Evolutionary conservation across 2,113 vertebrate species (phyloP).

Genomic region (Brachyistius frenatus): DNA sequence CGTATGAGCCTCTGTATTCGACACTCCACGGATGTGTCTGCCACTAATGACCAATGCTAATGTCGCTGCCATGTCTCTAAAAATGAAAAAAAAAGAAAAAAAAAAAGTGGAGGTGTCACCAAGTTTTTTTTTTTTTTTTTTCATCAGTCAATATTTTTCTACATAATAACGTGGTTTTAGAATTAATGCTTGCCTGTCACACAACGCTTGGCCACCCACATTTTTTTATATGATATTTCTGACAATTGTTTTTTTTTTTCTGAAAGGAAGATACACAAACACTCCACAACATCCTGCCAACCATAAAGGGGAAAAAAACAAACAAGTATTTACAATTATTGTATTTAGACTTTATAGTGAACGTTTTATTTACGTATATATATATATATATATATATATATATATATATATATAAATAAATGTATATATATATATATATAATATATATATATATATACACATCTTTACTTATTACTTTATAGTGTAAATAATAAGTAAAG

Average conservation of each 20-base stretch:
- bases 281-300: not conserved
- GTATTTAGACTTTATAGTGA: too few relatives aligned
- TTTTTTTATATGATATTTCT: slow-evolving; percentile 63
- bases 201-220: slow-evolving; percentile 80
- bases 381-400: not conserved
- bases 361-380: not conserved
- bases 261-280: not conserved
- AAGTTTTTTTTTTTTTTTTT: slow-evolving; percentile 57
- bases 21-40: slow-evolving; percentile 92
- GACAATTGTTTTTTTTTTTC: slow-evolving; percentile 1
- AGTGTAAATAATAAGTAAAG: slow-evolving; percentile 31
- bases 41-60: slow-evolving; percentile 99
- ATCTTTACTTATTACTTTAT: too few relatives aligned
- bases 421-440: too few relatives aligned
- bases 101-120: slow-evolving; percentile 91
- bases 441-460: too few relatives aligned
- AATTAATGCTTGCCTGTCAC: slow-evolving; percentile 96
- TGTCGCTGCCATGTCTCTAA: slow-evolving; percentile 96
- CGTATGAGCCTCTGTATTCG: slow-evolving; percentile 93
- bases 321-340: not conserved
- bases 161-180: slow-evolving; percentile 96
- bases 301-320: not conserved
- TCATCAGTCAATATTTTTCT: slow-evolving; percentile 95
- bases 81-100: slow-evolving; percentile 74
- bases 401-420: too few relatives aligned